Evolutionary conservation across 2,797 vertebrate species (phyloP), one percentile per base, ranked within the genome.

Genomic region (Propithecus perrieri): DNA sequence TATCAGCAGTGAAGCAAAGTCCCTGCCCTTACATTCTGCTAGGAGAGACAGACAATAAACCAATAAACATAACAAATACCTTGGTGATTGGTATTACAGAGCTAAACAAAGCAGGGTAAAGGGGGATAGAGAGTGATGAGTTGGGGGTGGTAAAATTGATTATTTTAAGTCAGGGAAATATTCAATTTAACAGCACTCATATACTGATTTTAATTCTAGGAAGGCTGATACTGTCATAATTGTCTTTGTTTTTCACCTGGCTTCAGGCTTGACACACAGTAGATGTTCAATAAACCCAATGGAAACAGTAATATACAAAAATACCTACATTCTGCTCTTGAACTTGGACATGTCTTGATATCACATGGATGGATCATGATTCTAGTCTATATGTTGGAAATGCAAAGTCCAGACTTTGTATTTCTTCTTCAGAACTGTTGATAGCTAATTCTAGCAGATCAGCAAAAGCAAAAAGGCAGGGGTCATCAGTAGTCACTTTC

Each of bases 361-460:
- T 83, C 61, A 92, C 30, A 7, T 71, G 48, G 7, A 85, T 69
- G 43, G 57, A 79, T 18, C 72, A 53, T 81, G 61, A 78, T 74
- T 92, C 87, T 53, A 92, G 30, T 59, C 4, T 10, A 69, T 83
- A 67, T 20, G 79, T 89, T 69, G 10, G 50, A 94, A 76, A 65
- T 26, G n/a, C 59, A 81, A 85, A 79, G 50, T 85, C 28, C 8
- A 50, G 38, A 53, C 59, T 87, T 87, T 26, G 28, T 30, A 61
- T 88, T 95, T n/a, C n/a, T 84, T 84, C 63, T 93, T 91, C 35
- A 93, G 57, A 93, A 88, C 63, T 41, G 11, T 86, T 90, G 69
- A 69, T 69, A 67, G 26, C 26, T 95, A 89, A 76, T 86, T 84
- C 33, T 48, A 86, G 35, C 35, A 38, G 24, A 74, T 48, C n/a